Conservation (phyloP, 2,888 invertebrate genomes). For the Acleris emargana region DNA sequence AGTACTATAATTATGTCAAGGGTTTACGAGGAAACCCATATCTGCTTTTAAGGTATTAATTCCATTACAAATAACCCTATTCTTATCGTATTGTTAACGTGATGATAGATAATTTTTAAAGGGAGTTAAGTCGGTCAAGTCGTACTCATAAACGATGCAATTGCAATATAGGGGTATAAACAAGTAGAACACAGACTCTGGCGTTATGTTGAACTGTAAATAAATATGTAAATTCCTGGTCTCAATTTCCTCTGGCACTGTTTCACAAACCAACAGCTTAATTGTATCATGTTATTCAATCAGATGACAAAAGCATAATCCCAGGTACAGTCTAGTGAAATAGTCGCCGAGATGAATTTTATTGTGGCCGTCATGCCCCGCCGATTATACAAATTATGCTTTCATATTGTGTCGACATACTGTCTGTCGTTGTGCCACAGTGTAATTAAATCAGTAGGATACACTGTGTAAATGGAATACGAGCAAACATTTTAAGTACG, state of each 20-base stretch:
- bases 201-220: not conserved
- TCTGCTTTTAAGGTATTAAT: too few relatives aligned
- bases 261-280: constrained; percentile 30
- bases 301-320: constrained; percentile 39
- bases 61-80: too few relatives aligned
- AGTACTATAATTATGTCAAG: too few relatives aligned
- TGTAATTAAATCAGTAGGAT: too few relatives aligned
- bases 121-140: too few relatives aligned
- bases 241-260: constrained; percentile 8
- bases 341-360: constrained; percentile 44
- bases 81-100: too few relatives aligned
- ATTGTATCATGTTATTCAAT: constrained; percentile 37
- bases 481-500: too few relatives aligned
- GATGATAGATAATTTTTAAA: too few relatives aligned
- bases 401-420: constrained; percentile 38
- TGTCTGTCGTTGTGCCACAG: constrained; percentile 30
- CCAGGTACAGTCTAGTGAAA: constrained; percentile 31
- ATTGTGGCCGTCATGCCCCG: constrained; percentile 48
- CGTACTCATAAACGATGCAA: too few relatives aligned
- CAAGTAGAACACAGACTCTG: not conserved
- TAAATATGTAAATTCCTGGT: constrained; percentile 6
- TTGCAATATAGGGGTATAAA: too few relatives aligned
- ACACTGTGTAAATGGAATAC: too few relatives aligned
- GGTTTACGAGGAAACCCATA: too few relatives aligned
- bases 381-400: constrained; percentile 49